Conservation (phyloP, 2,113 vertebrate species). For the Barbus barbus region DNA sequence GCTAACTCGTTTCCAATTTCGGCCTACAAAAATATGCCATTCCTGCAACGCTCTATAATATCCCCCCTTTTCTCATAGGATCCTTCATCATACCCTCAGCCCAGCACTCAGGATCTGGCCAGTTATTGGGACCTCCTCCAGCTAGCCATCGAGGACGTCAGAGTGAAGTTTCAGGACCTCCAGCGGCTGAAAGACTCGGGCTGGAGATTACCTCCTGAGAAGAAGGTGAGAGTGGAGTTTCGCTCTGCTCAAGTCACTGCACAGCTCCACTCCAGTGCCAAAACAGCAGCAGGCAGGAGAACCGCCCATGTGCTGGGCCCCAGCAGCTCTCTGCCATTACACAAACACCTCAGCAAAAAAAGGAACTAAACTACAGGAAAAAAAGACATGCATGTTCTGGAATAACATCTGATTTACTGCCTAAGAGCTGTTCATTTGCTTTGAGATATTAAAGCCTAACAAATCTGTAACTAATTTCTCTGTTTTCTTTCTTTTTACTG, state of each 20-base stretch:
- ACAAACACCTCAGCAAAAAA: conserved; percentile 57
- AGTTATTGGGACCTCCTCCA: conserved; percentile 98
- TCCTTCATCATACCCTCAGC: conserved; percentile 90
- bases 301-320: conserved; percentile 59
- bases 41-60: not conserved
- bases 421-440: conserved; percentile 32
- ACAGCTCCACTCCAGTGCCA: conserved; percentile 61
- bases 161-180: conserved; percentile 94
- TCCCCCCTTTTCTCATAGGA: conserved; percentile 74
- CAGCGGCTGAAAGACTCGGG: conserved; percentile 93
- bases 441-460: conserved; percentile 29
- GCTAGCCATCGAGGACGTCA: conserved; percentile 94
- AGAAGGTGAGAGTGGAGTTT: conserved; percentile 83
- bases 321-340: conserved; percentile 52
- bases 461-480: conserved; percentile 34
- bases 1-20: no score
- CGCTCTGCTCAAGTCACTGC: conserved; percentile 56
- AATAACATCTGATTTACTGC: conserved; percentile 20
- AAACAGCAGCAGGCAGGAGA: conserved; percentile 62
- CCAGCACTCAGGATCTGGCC: conserved; percentile 95
- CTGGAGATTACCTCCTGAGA: conserved; percentile 91
- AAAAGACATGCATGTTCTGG: conserved; percentile 29
- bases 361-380: conserved; percentile 55
- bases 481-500: conserved; percentile 38
- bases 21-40: not conserved